Conservation (phyloP, 2,113 vertebrate species). For the Xerus inauris region DNA sequence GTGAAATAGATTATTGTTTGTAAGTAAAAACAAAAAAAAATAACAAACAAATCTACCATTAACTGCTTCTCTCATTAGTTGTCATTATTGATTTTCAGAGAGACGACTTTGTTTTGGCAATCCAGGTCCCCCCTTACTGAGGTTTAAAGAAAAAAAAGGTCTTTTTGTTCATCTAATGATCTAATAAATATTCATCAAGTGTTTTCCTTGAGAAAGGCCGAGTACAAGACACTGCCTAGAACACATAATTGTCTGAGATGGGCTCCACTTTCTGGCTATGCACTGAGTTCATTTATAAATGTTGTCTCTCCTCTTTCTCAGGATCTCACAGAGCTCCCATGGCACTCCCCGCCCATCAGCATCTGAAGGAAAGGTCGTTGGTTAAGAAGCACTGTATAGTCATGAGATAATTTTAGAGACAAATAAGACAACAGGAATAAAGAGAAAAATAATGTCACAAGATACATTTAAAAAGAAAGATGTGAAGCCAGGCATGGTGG, state of each 20-base stretch:
- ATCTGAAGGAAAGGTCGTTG: neutral
- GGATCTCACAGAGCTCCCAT: neutral
- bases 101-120: neutral
- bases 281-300: neutral
- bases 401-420: neutral
- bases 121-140: slow-evolving; percentile 12
- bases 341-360: too few relatives aligned
- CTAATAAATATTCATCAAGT: slow-evolving; percentile 64
- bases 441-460: slow-evolving; percentile 13
- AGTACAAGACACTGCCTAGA: neutral
- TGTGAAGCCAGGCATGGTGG: neutral
- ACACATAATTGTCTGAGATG: slow-evolving; percentile 1
- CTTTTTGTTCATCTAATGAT: slow-evolving; percentile 57
- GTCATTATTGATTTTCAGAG: slow-evolving; percentile 40
- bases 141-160: neutral
- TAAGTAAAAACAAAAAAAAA: too few relatives aligned
- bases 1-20: neutral
- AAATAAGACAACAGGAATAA: neutral
- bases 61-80: slow-evolving; percentile 22
- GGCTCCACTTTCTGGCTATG: neutral
- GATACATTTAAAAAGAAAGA: neutral
- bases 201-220: slow-evolving; percentile 29
- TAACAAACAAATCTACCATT: neutral
- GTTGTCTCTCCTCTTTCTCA: neutral
- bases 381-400: neutral